Evolutionary conservation across 1,140 invertebrate genomes (phyloP), one percentile per base, ranked within the genome.

Genomic region (Drosophila nikananu): DNA sequence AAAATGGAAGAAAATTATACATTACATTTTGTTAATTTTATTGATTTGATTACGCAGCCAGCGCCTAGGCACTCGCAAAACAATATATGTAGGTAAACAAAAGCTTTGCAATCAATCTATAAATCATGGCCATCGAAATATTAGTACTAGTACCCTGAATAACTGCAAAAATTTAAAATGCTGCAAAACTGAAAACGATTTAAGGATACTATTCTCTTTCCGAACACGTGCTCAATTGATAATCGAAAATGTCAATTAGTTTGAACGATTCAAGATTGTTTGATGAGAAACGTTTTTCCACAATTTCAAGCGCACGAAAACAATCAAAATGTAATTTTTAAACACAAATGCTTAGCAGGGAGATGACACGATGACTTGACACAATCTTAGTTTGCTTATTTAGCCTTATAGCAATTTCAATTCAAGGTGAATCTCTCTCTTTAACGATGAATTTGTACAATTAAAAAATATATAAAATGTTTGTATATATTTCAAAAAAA

Each of bases 321-420:
- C 48, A 77, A 77, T 77, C 74, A 67, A 59, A 77, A 63, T 41
- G 49, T 27, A 75, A 75, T 74, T 75, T 55, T 60, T 13, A 8
- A 60, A 52, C 27, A 25, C 48, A 73, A 73, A 74, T 62, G 39
- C 35, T 75, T 62, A 15, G 32, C 30, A 27, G 42, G 41, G 21
- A 77, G 37, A 61, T 49, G 17, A 39, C 19, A 54, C 19, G 49
- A 59, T 72, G 70, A 73, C 30, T 73, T 42, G 37, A 23, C 70
- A 72, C 1, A 42, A 70, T 65, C 35, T 13, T 23, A 17, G 12
- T 19, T 48, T 25, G 46, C 42, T 46, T 46, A 0, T 46, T 13
- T 46, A 64, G 17, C n/a, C 7, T 19, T 67, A 17, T 15, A 44
- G 35, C 30, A 30, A 64, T 67, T 65, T 30, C 1, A 13, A 51